Conservation (phyloP, 2,113 vertebrate genomes). For the Festucalex cinctus region DNA sequence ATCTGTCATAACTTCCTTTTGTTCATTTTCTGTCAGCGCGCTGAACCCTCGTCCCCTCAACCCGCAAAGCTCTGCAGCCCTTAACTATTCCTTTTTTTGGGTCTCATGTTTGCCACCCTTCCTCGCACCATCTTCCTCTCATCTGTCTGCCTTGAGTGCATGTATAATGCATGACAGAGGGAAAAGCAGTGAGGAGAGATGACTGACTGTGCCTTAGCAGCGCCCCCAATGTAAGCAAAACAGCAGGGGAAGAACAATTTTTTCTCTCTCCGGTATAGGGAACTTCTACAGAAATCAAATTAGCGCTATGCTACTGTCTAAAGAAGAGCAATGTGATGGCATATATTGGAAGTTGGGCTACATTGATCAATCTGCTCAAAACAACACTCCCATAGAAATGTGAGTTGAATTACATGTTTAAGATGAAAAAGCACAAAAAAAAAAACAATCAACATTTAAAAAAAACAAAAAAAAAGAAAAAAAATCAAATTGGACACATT, state of each 20-base stretch:
- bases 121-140: constrained; percentile 42
- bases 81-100: constrained; percentile 13
- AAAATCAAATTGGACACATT: no score
- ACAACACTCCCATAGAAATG: no score
- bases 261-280: background rate
- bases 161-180: constrained; percentile 70
- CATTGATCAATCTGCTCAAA: no score
- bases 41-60: constrained; percentile 1
- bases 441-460: no score
- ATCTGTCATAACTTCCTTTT: constrained; percentile 4
- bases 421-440: no score
- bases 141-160: constrained; percentile 55
- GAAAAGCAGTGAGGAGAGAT: constrained; percentile 53
- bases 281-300: constrained; percentile 7
- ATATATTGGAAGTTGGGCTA: no score
- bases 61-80: constrained; percentile 23
- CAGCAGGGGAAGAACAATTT: background rate
- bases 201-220: constrained; percentile 54
- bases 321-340: no score
- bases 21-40: constrained; percentile 4
- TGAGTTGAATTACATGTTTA: no score
- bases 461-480: no score
- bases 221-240: constrained; percentile 18
- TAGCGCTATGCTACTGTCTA: no score
- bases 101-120: constrained; percentile 26